Percentiles rank a stretch among this genome's conserved stretches.
Evolutionary conservation across 2,797 vertebrate species (phyloP).

Genomic region (Onychomys arenicola): DNA sequence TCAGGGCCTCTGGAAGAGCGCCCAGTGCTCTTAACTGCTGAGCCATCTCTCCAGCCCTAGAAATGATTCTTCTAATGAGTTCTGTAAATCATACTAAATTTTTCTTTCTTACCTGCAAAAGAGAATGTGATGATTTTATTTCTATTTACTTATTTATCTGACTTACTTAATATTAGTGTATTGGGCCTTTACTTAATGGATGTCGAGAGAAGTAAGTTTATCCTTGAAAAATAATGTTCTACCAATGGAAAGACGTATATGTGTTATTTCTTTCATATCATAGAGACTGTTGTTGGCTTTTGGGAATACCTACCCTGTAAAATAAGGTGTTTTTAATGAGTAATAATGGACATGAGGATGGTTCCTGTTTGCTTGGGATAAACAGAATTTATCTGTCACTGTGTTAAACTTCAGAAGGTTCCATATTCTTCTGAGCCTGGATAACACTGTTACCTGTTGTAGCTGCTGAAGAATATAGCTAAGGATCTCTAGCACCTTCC

Average conservation of each 20-base stretch:
- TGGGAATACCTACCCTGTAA: constrained; percentile 36
- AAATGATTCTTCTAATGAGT: constrained; percentile 30
- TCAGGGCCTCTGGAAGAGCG: background rate
- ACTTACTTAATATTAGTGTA: background rate
- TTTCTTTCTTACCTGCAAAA: background rate
- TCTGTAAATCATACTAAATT: constrained; percentile 14
- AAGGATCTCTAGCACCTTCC: constrained; percentile 25
- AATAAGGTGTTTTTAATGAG: constrained; percentile 45
- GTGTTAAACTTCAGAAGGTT: background rate
- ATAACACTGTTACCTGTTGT: background rate
- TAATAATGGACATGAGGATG: background rate
- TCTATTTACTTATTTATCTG: background rate
- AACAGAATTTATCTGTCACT: background rate
- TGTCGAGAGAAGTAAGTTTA: constrained; percentile 33
- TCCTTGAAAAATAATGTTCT: constrained; percentile 60
- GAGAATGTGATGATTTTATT: too few relatives aligned
- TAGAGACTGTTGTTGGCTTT: constrained; percentile 40
- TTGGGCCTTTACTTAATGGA: background rate
- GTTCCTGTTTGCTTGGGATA: constrained; percentile 13
- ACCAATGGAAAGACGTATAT: background rate
- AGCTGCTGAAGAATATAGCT: background rate
- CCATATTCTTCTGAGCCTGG: background rate
- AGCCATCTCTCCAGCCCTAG: background rate
- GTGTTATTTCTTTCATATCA: background rate
- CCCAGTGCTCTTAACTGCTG: background rate